Conservation (phyloP, 2,113 vertebrate species). For the Canis aureus region DNA sequence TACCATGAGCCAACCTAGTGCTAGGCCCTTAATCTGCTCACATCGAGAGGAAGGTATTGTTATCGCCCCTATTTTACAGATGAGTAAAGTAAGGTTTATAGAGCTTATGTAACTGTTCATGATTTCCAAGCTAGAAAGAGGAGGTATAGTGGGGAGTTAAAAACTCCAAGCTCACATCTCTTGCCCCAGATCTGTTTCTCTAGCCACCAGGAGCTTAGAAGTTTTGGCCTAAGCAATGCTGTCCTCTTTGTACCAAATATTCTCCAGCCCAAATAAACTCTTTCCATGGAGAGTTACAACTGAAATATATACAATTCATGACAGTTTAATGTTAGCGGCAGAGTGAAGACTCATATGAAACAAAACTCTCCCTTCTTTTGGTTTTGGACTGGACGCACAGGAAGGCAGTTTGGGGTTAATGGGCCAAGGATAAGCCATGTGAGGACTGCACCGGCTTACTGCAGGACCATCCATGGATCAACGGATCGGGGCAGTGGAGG, state of each 20-base stretch:
- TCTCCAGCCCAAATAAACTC: not conserved
- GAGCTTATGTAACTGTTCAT: not conserved
- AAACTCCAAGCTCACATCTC: not conserved
- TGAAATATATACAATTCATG: not conserved
- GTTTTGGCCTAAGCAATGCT: not conserved
- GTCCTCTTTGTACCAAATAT: not conserved
- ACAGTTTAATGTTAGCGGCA: too few relatives aligned
- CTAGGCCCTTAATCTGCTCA: not conserved
- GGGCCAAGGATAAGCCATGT: not conserved
- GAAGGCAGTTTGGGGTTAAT: not conserved
- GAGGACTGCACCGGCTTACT: fast-evolving
- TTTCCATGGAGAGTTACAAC: not conserved
- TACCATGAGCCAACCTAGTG: not conserved
- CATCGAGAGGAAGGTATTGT: not conserved
- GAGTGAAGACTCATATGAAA: not conserved
- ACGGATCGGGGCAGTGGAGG: not conserved
- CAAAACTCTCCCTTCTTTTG: not conserved
- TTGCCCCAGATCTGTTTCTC: not conserved
- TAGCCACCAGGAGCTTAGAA: not conserved
- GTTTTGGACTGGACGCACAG: not conserved
- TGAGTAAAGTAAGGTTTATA: not conserved
- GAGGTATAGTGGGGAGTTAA: not conserved
- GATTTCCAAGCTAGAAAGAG: not conserved
- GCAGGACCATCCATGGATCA: fast-evolving
- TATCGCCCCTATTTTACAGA: not conserved